A percentile compares a stretch with the other conserved stretches of the same genome.
Evolutionary conservation across 2,797 vertebrate genomes (phyloP).

Genomic region (Phyllotis vaccarum): DNA sequence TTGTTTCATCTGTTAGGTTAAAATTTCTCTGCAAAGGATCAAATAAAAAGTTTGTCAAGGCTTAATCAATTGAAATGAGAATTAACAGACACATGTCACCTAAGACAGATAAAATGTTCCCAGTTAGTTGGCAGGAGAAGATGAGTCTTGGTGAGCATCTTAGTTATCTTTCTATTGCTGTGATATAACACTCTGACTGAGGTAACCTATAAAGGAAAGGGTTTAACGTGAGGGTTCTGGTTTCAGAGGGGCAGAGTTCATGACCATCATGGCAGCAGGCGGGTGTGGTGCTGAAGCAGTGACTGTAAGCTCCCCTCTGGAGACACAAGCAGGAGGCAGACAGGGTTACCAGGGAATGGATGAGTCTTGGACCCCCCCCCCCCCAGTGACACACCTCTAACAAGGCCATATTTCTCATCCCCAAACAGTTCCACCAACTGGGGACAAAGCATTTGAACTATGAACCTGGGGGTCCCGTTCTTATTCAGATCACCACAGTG

Average conservation of each 20-base stretch:
- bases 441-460: background rate
- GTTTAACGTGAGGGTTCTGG: background rate
- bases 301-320: background rate
- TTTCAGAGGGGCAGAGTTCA: background rate
- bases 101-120: background rate
- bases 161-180: background rate
- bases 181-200: background rate
- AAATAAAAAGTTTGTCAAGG: background rate
- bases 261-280: background rate
- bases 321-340: background rate
- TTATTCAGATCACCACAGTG: background rate
- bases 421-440: background rate
- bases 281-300: background rate
- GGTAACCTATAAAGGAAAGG: background rate
- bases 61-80: conserved; percentile 9
- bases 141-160: background rate
- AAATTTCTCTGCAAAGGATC: background rate
- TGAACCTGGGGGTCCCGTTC: background rate
- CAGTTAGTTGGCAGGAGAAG: background rate
- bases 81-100: background rate
- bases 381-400: background rate
- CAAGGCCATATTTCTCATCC: background rate
- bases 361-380: background rate
- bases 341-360: background rate
- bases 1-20: background rate